Percentiles rank a stretch among this genome's conserved stretches.
Conservation (phyloP, 2,113 vertebrate species). For the Junco hyemalis region DNA sequence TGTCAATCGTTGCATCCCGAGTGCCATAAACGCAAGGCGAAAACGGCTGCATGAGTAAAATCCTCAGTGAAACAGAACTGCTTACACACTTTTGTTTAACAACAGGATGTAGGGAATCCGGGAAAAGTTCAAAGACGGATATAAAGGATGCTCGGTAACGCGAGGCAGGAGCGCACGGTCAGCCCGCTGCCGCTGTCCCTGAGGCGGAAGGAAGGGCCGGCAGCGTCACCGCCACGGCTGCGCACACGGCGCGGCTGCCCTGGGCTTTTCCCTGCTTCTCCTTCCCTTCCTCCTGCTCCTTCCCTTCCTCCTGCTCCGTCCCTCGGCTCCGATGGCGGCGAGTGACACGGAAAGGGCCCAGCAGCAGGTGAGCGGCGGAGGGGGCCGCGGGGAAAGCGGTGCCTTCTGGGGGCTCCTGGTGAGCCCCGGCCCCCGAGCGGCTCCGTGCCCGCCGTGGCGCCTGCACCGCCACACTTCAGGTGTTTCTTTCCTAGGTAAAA, state of each 20-base stretch:
- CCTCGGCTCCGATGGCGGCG: not conserved
- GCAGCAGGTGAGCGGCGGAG: conserved; percentile 23
- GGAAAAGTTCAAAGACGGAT: rapidly evolving
- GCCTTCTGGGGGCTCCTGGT: not conserved
- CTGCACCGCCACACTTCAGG: rapidly evolving
- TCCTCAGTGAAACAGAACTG: not conserved
- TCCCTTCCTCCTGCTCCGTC: rapidly evolving
- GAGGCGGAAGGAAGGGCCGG: not conserved
- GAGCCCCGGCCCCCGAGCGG: not conserved
- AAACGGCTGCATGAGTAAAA: not conserved
- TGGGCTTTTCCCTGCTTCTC: rapidly evolving
- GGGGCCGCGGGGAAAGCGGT: not conserved
- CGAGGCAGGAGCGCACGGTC: rapidly evolving
- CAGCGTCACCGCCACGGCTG: not conserved
- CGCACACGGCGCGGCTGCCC: not conserved
- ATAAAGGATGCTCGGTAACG: rapidly evolving
- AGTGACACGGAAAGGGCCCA: rapidly evolving
- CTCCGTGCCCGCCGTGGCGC: not conserved
- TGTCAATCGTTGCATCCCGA: rapidly evolving
- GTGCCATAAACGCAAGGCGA: not conserved
- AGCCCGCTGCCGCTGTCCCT: rapidly evolving
- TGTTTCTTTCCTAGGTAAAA: rapidly evolving
- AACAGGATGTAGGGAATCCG: not conserved
- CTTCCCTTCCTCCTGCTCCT: too few species aligned
- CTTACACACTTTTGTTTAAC: not conserved